A percentile compares a stretch with the other conserved stretches of the same genome.
These are phyloP conservation scores for Aspidoscelis tigris DNA, from an alignment of 2,113 vertebrate genomes.

Conservation along the genomic window DNA sequence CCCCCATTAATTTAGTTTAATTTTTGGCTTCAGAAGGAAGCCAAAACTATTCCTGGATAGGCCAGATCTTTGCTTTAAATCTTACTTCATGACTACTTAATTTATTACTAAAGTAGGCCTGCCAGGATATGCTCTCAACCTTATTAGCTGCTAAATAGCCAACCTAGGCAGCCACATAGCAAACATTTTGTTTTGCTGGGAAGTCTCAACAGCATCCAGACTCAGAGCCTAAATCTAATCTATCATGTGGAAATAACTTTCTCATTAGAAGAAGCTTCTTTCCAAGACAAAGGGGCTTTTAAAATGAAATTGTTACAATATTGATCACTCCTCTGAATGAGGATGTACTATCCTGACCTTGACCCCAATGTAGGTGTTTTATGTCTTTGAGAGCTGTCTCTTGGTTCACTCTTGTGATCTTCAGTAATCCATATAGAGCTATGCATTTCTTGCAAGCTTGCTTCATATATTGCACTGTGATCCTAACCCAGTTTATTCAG, in stretches of 20 bases:
- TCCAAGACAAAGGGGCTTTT: slow-evolving; percentile 36
- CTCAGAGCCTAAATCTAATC: slow-evolving; percentile 33
- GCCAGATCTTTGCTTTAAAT: slow-evolving; percentile 42
- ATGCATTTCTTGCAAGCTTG: too few relatives aligned
- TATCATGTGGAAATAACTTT: not conserved
- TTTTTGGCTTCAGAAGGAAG: slow-evolving; percentile 16
- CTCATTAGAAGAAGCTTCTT: slow-evolving; percentile 46
- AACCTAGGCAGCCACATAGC: slow-evolving; percentile 16
- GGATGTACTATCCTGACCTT: slow-evolving; percentile 46
- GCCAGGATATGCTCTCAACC: slow-evolving; percentile 26
- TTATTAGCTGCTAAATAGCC: slow-evolving; percentile 45
- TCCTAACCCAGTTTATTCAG: too few relatives aligned
- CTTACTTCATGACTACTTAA: slow-evolving; percentile 27
- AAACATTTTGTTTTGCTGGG: slow-evolving; percentile 31
- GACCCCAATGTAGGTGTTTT: slow-evolving; percentile 38
- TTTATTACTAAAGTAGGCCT: slow-evolving; percentile 45
- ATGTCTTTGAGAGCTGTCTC: slow-evolving; percentile 25
- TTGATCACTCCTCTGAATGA: slow-evolving; percentile 42
- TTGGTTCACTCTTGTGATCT: not conserved
- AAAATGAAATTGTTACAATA: slow-evolving; percentile 17
- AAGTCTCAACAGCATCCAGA: slow-evolving; percentile 22
- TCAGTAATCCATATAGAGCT: not conserved
- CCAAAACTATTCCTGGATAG: slow-evolving; percentile 15
- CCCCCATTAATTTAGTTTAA: too few relatives aligned
- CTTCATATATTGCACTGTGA: too few relatives aligned